phyloP scores from a whole-genome alignment of 2,797 vertebrate genomes.

The Tapera naevia region DNA sequence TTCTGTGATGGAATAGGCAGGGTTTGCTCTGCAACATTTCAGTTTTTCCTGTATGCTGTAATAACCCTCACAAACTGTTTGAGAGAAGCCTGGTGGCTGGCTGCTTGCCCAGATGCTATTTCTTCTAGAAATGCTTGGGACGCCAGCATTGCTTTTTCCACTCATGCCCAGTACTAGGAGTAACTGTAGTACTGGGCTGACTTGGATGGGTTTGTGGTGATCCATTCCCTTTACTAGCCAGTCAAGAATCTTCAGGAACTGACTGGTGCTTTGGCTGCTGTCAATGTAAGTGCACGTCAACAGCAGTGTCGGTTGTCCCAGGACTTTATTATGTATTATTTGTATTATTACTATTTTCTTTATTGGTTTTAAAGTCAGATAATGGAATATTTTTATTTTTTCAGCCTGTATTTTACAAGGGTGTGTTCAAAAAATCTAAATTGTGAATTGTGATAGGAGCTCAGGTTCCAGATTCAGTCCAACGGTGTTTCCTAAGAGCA shows the following conservation, averaged over 20 bases:
- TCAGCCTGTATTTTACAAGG: not conserved
- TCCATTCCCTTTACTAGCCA: not conserved
- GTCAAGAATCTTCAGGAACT: not conserved
- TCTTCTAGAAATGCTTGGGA: constrained; percentile 62
- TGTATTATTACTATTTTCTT: not conserved
- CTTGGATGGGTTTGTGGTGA: constrained; percentile 12
- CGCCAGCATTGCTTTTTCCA: not conserved
- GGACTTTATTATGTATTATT: not conserved
- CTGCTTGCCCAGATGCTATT: constrained; percentile 59
- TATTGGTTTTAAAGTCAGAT: not conserved
- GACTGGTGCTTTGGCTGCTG: not conserved
- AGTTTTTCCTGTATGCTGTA: not conserved
- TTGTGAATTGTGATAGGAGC: not conserved
- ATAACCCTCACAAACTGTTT: not conserved
- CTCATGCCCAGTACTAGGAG: not conserved
- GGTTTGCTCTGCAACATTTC: constrained; percentile 11
- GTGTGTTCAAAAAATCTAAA: not conserved
- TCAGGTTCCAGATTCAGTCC: not conserved
- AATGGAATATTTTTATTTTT: not conserved
- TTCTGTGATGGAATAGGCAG: not conserved
- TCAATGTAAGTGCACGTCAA: not conserved
- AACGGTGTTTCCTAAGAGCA: not conserved
- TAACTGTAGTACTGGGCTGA: not conserved
- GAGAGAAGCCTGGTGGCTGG: constrained; percentile 45
- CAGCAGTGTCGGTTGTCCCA: not conserved